These are phyloP conservation scores for Heliothis subflexa DNA, from an alignment of 1,140 invertebrate species.

Conservation along the genomic window DNA sequence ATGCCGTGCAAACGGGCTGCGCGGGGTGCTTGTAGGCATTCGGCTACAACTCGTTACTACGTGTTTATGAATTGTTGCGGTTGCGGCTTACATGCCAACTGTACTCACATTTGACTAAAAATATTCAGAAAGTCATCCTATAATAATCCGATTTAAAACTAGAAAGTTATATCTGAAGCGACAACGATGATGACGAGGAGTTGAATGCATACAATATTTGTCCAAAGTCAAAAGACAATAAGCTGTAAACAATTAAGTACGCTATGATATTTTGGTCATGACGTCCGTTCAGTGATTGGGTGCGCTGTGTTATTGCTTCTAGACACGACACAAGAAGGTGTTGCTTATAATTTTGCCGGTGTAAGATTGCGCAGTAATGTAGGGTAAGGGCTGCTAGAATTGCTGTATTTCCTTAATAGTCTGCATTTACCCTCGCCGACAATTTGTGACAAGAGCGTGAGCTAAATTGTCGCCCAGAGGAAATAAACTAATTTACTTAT, in stretches of 20 bases:
- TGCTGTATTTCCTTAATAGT: constrained; percentile 86
- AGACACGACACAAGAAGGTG: constrained; percentile 82
- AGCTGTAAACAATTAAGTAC: constrained; percentile 25
- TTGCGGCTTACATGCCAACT: neutral
- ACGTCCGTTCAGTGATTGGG: constrained; percentile 60
- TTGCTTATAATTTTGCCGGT: constrained; percentile 83
- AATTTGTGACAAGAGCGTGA: constrained; percentile 84
- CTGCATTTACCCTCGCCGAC: constrained; percentile 83
- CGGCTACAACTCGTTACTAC: constrained; percentile 25
- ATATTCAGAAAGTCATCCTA: neutral
- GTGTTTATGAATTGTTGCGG: constrained; percentile 33
- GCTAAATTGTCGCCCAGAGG: constrained; percentile 82
- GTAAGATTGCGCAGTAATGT: constrained; percentile 83
- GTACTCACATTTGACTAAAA: neutral
- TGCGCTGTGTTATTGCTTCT: constrained; percentile 73
- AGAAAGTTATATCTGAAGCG: neutral
- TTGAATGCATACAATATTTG: neutral
- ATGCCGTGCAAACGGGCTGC: neutral
- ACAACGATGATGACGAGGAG: neutral
- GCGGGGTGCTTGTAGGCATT: neutral
- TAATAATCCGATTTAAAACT: too few species aligned
- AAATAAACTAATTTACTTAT: constrained; percentile 86
- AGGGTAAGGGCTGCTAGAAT: constrained; percentile 82
- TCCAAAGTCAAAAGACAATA: constrained; percentile 2
- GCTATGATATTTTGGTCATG: constrained; percentile 49